Percentiles rank a stretch among this genome's conserved stretches.
phyloP scores from a whole-genome alignment of 37 sponge, comb jelly and placozoan genomes.

The Spongia lamella region DNA sequence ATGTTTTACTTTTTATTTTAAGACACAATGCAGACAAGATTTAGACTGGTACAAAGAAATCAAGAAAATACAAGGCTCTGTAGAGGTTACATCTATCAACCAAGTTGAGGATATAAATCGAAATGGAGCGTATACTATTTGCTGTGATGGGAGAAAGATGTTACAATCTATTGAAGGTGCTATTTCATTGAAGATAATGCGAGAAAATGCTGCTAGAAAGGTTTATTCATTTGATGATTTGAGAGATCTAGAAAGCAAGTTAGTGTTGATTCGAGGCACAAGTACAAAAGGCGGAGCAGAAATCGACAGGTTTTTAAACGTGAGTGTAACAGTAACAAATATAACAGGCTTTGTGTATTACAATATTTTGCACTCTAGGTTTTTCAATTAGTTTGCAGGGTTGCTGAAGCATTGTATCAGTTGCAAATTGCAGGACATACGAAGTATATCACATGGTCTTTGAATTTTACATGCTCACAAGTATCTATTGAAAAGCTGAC shows the following conservation, averaged over 20 bases:
- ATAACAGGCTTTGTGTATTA: background rate
- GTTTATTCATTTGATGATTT: constrained; percentile 65
- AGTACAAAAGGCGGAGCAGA: constrained; percentile 47
- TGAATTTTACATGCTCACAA: constrained; percentile 22
- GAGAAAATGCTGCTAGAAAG: constrained; percentile 24
- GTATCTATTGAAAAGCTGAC: constrained; percentile 5
- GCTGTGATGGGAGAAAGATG: background rate
- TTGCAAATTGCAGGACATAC: constrained; percentile 38
- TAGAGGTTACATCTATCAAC: constrained; percentile 61
- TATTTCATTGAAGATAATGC: constrained; percentile 19
- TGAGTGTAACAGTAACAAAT: background rate
- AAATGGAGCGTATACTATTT: constrained; percentile 53
- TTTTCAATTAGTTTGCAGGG: constrained; percentile 32
- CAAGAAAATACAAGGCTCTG: constrained; percentile 65
- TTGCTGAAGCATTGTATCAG: constrained; percentile 32
- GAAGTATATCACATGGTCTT: constrained; percentile 36
- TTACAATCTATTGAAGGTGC: constrained; percentile 33
- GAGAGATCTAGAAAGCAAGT: constrained; percentile 75
- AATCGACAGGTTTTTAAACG: constrained; percentile 57
- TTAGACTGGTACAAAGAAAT: constrained; percentile 73
- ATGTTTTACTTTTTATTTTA: constrained; percentile 2
- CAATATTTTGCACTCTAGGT: background rate
- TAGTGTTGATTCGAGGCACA: constrained; percentile 76
- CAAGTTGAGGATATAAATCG: constrained; percentile 63
- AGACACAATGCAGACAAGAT: constrained; percentile 36